These are phyloP conservation scores for Ips typographus DNA, from an alignment of 1,140 invertebrate genomes.

Conservation along the genomic window DNA sequence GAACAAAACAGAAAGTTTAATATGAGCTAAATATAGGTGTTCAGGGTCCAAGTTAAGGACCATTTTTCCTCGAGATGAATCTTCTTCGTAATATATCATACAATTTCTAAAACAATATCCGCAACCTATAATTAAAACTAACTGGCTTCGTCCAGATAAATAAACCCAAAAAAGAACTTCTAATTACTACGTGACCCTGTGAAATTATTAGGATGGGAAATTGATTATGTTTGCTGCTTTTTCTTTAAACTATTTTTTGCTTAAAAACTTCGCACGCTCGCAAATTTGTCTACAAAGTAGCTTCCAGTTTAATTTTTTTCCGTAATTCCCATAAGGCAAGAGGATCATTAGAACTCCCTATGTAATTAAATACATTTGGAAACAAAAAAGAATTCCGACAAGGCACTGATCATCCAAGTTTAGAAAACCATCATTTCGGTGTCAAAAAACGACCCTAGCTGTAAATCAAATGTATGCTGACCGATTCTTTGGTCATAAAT, in stretches of 20 bases:
- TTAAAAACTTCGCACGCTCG: no score
- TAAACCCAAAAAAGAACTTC: constrained; percentile 22
- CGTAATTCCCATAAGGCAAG: background rate
- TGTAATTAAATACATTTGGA: constrained; percentile 20
- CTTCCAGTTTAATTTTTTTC: background rate
- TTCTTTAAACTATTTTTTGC: background rate
- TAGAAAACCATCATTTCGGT: constrained; percentile 18
- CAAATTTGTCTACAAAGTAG: no score
- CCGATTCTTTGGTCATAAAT: constrained; percentile 22
- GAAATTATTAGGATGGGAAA: constrained; percentile 28
- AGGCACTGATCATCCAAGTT: constrained; percentile 1
- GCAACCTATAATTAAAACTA: constrained; percentile 35
- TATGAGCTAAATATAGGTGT: constrained; percentile 26
- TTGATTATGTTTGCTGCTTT: background rate
- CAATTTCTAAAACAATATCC: constrained; percentile 30
- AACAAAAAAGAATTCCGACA: constrained; percentile 15
- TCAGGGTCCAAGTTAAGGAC: background rate
- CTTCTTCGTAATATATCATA: constrained; percentile 29
- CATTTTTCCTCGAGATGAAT: constrained; percentile 26
- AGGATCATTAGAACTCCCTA: constrained; percentile 3
- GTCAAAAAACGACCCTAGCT: constrained; percentile 20
- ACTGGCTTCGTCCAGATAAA: constrained; percentile 22
- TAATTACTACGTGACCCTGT: constrained; percentile 25
- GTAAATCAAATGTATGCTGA: constrained; percentile 28
- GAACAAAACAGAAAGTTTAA: constrained; percentile 7